Evolutionary conservation across 2,113 vertebrate genomes (phyloP).

Genomic region (Atrichornis clamosus): DNA sequence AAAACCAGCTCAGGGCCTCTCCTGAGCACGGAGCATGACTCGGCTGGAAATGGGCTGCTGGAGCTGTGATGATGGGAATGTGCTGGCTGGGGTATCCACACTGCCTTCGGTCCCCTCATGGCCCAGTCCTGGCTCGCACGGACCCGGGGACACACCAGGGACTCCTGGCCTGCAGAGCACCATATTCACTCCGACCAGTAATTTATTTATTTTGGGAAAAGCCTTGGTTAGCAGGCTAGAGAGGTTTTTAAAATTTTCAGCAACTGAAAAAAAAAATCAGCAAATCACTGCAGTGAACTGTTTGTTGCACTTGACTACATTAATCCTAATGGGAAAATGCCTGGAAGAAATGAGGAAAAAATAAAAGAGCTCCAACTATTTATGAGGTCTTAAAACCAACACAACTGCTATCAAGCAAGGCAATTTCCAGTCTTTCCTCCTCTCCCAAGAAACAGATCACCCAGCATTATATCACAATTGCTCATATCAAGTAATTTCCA

Average conservation of each 20-base stretch:
- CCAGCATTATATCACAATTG: background rate
- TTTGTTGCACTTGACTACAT: background rate
- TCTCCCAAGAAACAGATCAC: rapidly evolving
- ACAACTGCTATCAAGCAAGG: background rate
- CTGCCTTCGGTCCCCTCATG: rapidly evolving
- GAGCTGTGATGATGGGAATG: background rate
- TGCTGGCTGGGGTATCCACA: background rate
- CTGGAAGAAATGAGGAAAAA: background rate
- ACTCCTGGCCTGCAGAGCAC: background rate
- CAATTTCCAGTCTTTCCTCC: background rate
- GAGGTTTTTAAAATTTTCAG: background rate
- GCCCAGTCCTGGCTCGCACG: rapidly evolving
- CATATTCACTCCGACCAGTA: background rate
- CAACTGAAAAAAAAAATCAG: background rate
- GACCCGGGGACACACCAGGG: background rate
- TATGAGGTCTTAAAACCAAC: background rate
- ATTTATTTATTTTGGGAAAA: background rate
- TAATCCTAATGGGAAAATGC: slow-evolving; percentile 24
- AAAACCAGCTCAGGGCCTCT: background rate
- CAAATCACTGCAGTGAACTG: background rate
- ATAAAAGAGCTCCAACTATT: background rate
- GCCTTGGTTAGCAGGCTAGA: background rate
- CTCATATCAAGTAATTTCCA: background rate
- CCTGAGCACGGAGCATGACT: slow-evolving; percentile 4
- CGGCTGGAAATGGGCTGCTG: background rate